phyloP scores from a whole-genome alignment of 1,140 invertebrate genomes.

The Drosophila parabipectinata region DNA sequence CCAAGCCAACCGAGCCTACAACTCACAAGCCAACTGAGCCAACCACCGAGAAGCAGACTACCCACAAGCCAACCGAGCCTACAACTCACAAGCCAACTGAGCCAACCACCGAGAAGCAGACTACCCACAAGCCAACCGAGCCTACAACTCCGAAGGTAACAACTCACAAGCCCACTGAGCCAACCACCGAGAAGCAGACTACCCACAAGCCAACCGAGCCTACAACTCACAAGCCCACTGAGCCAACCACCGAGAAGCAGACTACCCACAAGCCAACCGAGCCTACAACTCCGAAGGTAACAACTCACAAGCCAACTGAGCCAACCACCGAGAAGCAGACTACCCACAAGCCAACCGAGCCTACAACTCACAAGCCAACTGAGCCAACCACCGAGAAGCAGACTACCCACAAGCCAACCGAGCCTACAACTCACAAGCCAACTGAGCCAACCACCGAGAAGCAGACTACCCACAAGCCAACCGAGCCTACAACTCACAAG shows the following conservation, averaged over 20 bases:
- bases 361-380: not conserved
- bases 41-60: slow-evolving; percentile 9
- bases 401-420: slow-evolving; percentile 1
- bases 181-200: slow-evolving; percentile 1
- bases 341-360: not conserved
- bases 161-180: not conserved
- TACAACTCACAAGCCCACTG: not conserved
- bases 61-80: not conserved
- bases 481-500: not conserved
- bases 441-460: not conserved
- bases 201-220: not conserved
- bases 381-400: not conserved
- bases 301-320: not conserved
- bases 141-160: slow-evolving; percentile 8
- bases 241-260: slow-evolving; percentile 3
- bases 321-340: not conserved
- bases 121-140: not conserved
- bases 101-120: not conserved
- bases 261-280: not conserved
- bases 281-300: not conserved
- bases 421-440: not conserved
- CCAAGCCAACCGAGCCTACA: not conserved
- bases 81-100: slow-evolving; percentile 4
- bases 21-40: not conserved
- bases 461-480: slow-evolving; percentile 4